A percentile compares a stretch with the other conserved stretches of the same genome.
Evolutionary conservation across 2,888 invertebrate species (phyloP).

Genomic region (Chymomyza caudatula): DNA sequence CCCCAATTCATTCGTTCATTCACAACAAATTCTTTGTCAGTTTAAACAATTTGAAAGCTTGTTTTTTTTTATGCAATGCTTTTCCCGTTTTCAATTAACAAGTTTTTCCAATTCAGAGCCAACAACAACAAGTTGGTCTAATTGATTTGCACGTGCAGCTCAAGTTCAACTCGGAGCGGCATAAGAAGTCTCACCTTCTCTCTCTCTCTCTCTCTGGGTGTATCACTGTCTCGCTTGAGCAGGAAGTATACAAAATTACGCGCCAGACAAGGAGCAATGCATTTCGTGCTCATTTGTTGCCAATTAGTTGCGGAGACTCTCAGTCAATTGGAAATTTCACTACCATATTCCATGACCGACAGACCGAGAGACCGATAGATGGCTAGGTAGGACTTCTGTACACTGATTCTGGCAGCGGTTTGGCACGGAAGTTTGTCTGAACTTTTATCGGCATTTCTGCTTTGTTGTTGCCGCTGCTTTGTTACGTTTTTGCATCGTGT

Average conservation of each 20-base stretch:
- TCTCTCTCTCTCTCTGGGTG: neutral
- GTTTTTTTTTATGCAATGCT: constrained; percentile 10
- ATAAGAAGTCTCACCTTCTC: constrained; percentile 1
- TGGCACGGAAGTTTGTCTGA: neutral
- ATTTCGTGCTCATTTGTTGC: constrained; percentile 67
- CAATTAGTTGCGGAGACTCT: constrained; percentile 69
- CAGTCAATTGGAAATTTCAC: constrained; percentile 68
- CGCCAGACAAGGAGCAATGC: constrained; percentile 13
- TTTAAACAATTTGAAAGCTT: neutral
- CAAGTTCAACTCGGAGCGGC: constrained; percentile 28
- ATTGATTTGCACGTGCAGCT: constrained; percentile 51
- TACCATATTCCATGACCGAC: neutral
- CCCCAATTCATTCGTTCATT: too few species aligned
- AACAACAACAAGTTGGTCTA: constrained; percentile 35
- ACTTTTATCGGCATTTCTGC: neutral
- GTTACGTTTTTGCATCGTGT: neutral
- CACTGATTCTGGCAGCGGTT: neutral
- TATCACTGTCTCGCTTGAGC: too few species aligned
- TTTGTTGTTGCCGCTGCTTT: constrained; percentile 12
- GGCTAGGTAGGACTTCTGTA: neutral
- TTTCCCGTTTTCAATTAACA: constrained; percentile 62
- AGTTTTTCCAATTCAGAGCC: constrained; percentile 43
- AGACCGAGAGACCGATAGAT: constrained; percentile 18
- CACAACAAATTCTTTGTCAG: neutral
- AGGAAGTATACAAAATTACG: neutral